Evolutionary conservation across 2,888 invertebrate species (phyloP), one percentile per base, ranked within the genome.

Genomic region (Artemia sp.): DNA sequence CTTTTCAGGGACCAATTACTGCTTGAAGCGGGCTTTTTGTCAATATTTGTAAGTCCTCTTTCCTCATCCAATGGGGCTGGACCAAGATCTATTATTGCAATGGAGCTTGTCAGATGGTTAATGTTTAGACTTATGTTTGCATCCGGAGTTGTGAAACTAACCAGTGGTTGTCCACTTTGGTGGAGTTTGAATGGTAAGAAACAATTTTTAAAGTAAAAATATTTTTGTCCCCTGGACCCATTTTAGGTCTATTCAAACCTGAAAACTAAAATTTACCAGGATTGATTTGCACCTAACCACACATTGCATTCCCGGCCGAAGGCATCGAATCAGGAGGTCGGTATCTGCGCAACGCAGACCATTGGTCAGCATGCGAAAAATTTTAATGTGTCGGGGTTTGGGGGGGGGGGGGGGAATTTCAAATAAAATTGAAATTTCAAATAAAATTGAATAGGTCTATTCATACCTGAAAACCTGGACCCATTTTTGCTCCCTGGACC

Each of bases 61-160:
- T 74, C 82, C 12, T 72, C 74, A 58, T 72, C 71, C 58, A 74
- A 74, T 52, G 51, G 50, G 51, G 19, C 72, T 12, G 64, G 24
- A n/a, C 14, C n/a, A 58, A 24, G 64, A n/a, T 58, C 14, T 10
- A 24, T 19, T 11, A 80, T 88, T 67, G 82, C 83, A 7, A 79
- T 88, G 73, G 87, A 86, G 85, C 78, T 85, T 52, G 82, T 86
- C 5, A 82, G 84, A 71, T 89, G 89, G 88, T 80, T 89, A 11
- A 80, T 87, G 8, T 88, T 89, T 73, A 80, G 89, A 67, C 82
- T 86, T 69, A 81, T 88, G 80, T 85, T 89, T 76, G 84, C 86
- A 5, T 84, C 84, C 7, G 88, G 88, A 6, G 80, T 87, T 19
- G 83, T 85, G 1, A 89, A 89, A 77, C 79, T 89, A 58, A 82